These are phyloP conservation scores for chimpanzee (Pan troglodytes) DNA, from an alignment of 2,113 vertebrate species.

Conservation along the genomic window NHGRI_mPanTro3-v2.1_pri NC_086016.1:28081501-28082000, in stretches of 20 bases:
- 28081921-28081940: background rate
- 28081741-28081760: constrained; percentile 39
- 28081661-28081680: background rate
- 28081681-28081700: background rate
- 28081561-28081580: background rate
- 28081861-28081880: constrained; percentile 67
- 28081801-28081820: constrained; percentile 44
- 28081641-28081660: background rate
- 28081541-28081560: background rate
- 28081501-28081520: accelerated
- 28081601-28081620: accelerated
- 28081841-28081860: constrained; percentile 55
- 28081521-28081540: background rate
- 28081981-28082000: constrained; percentile 33
- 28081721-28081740: constrained; percentile 60
- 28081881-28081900: constrained; percentile 72
- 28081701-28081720: constrained; percentile 11
- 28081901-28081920: constrained; percentile 46
- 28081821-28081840: constrained; percentile 46
- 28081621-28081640: background rate
- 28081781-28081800: constrained; percentile 71
- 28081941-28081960: constrained; percentile 16
- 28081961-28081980: constrained; percentile 13
- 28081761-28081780: constrained; percentile 53
- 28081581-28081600: too few species aligned